phyloP scores from a whole-genome alignment of 1,140 invertebrate species.

The Drosophila fuyamai region DNA sequence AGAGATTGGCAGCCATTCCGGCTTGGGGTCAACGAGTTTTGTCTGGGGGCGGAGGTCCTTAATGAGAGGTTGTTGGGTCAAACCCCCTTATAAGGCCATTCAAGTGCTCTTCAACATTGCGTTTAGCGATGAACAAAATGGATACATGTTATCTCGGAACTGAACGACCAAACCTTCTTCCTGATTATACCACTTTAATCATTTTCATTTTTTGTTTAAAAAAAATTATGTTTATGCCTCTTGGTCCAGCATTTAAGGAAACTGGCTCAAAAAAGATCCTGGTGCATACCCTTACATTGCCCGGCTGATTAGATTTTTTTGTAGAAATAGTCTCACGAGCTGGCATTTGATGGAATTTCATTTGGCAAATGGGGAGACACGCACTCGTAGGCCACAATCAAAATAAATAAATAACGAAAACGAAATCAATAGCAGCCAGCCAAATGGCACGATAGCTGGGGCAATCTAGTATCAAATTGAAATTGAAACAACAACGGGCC shows the following conservation, averaged over 20 bases:
- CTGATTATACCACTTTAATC: neutral
- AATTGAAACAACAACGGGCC: slow-evolving; percentile 55
- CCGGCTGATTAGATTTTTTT: slow-evolving; percentile 30
- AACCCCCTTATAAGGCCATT: neutral
- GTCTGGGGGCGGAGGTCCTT: slow-evolving; percentile 3
- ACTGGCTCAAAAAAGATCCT: neutral
- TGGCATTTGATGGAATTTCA: slow-evolving; percentile 12
- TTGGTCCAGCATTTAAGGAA: neutral
- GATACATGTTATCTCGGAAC: neutral
- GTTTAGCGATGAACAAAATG: neutral
- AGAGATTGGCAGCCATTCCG: neutral
- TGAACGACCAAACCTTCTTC: slow-evolving; percentile 21
- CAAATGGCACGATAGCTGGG: slow-evolving; percentile 30
- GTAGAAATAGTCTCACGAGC: slow-evolving; percentile 31
- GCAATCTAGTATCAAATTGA: slow-evolving; percentile 68
- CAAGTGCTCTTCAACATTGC: neutral
- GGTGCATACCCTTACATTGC: slow-evolving; percentile 14
- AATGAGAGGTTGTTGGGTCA: slow-evolving; percentile 9
- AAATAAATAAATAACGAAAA: slow-evolving; percentile 68
- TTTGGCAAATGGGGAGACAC: slow-evolving; percentile 27
- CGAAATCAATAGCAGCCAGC: slow-evolving; percentile 44
- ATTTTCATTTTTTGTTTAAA: neutral
- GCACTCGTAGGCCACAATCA: slow-evolving; percentile 24
- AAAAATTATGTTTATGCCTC: neutral
- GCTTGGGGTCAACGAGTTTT: slow-evolving; percentile 1